Conservation (phyloP, 2,888 invertebrate genomes). For the Sepiola atlantica region DNA sequence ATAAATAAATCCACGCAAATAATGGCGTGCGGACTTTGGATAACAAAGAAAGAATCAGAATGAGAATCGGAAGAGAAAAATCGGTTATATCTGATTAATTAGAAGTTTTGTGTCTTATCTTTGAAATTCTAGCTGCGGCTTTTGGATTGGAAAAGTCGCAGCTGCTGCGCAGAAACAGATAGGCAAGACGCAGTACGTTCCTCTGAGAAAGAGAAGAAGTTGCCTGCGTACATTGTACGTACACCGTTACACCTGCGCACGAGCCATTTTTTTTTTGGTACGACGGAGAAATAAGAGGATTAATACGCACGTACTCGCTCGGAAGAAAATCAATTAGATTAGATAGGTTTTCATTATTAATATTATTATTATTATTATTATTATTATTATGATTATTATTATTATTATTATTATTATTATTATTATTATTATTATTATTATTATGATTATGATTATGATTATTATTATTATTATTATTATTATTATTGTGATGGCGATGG, state of each 20-base stretch:
- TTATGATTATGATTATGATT: too few species aligned
- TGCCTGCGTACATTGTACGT: neutral
- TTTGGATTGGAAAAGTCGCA: neutral
- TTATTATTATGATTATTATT: too few species aligned
- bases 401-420: too few species aligned
- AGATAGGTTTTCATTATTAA: neutral
- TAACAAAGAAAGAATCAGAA: neutral
- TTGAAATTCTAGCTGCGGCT: neutral
- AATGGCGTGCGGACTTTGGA: neutral
- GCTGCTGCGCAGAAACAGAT: neutral
- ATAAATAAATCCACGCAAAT: neutral
- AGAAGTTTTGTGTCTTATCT: neutral
- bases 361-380: too few species aligned
- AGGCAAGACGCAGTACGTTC: neutral
- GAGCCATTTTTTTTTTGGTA: neutral
- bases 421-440: too few species aligned
- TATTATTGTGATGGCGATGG: too few species aligned
- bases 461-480: too few species aligned
- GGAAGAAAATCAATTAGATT: neutral
- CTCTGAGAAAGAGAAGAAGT: neutral
- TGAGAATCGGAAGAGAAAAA: neutral
- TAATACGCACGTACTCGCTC: neutral
- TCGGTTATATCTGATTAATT: slow-evolving; percentile 4
- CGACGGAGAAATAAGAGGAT: neutral
- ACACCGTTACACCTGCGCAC: neutral